Conservation (phyloP, 2,797 vertebrate genomes). For the Corythornis leucogaster region DNA sequence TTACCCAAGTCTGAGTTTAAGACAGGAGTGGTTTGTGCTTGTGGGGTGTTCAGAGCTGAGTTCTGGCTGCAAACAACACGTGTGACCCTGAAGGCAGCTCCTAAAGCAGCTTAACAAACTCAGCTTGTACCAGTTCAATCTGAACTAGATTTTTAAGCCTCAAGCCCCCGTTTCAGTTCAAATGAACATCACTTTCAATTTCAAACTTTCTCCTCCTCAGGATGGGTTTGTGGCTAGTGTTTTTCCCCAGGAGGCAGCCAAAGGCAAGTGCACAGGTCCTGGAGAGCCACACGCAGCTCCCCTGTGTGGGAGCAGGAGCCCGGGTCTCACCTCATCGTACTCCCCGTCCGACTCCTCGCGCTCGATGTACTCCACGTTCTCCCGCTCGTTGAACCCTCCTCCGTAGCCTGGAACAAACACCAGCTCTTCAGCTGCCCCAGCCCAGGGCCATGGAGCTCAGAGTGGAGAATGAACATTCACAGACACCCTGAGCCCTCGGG, state of each 20-base stretch:
- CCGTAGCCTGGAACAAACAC: conserved; percentile 86
- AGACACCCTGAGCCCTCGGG: background rate
- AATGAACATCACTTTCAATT: too few relatives aligned
- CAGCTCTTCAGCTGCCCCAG: background rate
- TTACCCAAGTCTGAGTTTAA: too few relatives aligned
- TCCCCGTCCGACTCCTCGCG: conserved; percentile 98
- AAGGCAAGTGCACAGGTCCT: background rate
- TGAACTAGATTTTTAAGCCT: background rate
- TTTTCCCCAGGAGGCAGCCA: background rate
- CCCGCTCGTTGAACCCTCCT: conserved; percentile 97
- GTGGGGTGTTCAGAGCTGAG: background rate
- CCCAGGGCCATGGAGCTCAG: background rate
- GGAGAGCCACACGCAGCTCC: too few relatives aligned
- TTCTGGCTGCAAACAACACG: background rate
- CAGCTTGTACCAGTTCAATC: background rate
- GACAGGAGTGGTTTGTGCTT: background rate
- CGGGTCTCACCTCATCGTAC: conserved; percentile 90
- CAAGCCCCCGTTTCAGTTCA: background rate
- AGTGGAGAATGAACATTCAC: background rate
- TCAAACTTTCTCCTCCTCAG: background rate
- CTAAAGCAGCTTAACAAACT: fast-evolving
- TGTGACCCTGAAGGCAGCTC: background rate
- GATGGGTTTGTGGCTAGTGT: fast-evolving
- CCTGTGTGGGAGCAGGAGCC: too few relatives aligned
- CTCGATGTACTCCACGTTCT: conserved; percentile 98